Base-by-base conservation (phyloP, 2,888 invertebrate genomes). In the Parnassius orleans region DNA sequence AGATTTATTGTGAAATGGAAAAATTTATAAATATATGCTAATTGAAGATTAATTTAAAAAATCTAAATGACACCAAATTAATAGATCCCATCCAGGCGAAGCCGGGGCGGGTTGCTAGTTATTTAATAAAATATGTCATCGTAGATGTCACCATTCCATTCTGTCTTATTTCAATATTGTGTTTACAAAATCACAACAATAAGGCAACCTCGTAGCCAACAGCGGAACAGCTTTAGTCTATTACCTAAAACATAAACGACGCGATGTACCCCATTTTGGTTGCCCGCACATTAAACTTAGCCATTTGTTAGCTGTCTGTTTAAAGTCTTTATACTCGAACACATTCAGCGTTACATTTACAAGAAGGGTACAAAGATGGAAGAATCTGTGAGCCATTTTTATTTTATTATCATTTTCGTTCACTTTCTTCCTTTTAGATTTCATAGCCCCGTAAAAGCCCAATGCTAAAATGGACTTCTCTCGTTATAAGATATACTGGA, bases 211-310 rank as follows among this genome's bases (percentile, higher is more conserved):
- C 51, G 51, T 51, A 19, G 19, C 19, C 51, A 10, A 10, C 9
- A 19, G 51, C 33, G 33, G 51, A 51, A 51, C 51, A 19, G 51
- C 19, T 51, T 11, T 19, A 51, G 51, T 19, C 51, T 19, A 51
- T 51, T 51, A 51, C 19, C 51, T 19, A 11, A 51, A 51, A 51
- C 19, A 51, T 51, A 51, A 51, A 51, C 51, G 51, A 51, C 19
- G 10, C 51, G 11, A 51, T 51, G 15, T 11, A 10, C 15, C 15
- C 33, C 51, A 19, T 19, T 51, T 19, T 19, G 51, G 51, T 51
- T 51, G 51, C 15, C 51, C 51, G 15, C 51, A 51, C 51, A 51
- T 24, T 51, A 51, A 51, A 51, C 51, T 51, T 19, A 19, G 19
- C 51, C 51, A 19, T 19, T 51, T 51, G 51, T 51, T 15, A 15